Evolutionary conservation across 1,140 invertebrate species (phyloP).

Genomic region (Notospermus geniculatus): DNA sequence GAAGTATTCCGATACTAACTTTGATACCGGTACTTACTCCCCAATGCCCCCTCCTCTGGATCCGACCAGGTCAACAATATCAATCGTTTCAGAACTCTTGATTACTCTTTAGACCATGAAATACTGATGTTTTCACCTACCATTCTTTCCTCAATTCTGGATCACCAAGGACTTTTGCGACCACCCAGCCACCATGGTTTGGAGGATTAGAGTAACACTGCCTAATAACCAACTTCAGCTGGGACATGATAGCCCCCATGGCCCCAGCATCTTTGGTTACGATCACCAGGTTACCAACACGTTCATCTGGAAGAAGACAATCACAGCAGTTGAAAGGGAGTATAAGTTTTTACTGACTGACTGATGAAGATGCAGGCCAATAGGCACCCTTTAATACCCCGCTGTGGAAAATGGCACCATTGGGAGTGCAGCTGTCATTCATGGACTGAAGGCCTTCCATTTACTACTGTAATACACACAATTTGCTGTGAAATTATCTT

Average conservation of each 20-base stretch:
- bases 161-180: conserved; percentile 80
- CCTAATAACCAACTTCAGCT: conserved; percentile 82
- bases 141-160: conserved; percentile 78
- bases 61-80: not conserved
- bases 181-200: conserved; percentile 77
- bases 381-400: too few relatives aligned
- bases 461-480: too few relatives aligned
- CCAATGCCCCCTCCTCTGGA: not conserved
- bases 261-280: conserved; percentile 68
- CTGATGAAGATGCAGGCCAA: too few relatives aligned
- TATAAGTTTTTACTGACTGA: too few relatives aligned
- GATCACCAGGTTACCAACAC: conserved; percentile 85
- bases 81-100: not conserved
- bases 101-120: too few relatives aligned
- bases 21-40: not conserved
- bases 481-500: too few relatives aligned
- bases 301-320: conserved; percentile 71
- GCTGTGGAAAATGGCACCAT: too few relatives aligned
- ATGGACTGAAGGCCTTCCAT: too few relatives aligned
- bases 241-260: conserved; percentile 72
- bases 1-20: not conserved
- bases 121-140: conserved; percentile 46
- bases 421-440: too few relatives aligned
- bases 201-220: conserved; percentile 69
- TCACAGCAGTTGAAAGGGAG: too few relatives aligned